These are phyloP conservation scores for Portevinia maculata DNA, from an alignment of 2,888 invertebrate species.

Conservation along the genomic window DNA sequence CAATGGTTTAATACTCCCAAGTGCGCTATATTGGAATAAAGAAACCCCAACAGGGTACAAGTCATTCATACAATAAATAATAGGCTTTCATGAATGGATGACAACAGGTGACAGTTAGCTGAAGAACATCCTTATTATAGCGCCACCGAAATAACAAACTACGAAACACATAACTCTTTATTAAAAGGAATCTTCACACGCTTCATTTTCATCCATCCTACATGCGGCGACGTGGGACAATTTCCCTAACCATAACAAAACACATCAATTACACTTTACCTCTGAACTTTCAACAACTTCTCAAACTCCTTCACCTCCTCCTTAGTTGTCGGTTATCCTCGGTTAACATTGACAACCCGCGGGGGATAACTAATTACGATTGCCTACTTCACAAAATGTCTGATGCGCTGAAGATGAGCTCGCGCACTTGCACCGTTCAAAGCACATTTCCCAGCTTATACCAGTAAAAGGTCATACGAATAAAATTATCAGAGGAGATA, in stretches of 20 bases:
- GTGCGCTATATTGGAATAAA: too few relatives aligned
- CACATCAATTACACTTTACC: conserved; percentile 68
- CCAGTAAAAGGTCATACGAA: conserved; percentile 74
- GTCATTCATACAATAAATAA: too few relatives aligned
- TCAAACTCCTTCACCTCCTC: not conserved
- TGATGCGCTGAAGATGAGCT: conserved; percentile 62
- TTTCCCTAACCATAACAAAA: conserved; percentile 60
- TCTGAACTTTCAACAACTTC: conserved; percentile 61
- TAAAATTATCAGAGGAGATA: conserved; percentile 72
- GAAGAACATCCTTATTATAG: not conserved
- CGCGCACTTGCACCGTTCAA: conserved; percentile 48
- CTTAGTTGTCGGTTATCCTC: conserved; percentile 20
- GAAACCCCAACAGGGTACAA: too few relatives aligned
- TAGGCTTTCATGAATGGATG: too few relatives aligned
- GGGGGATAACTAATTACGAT: conserved; percentile 71
- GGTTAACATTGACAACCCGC: conserved; percentile 64
- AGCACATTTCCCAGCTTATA: conserved; percentile 24
- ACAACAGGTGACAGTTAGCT: too few relatives aligned
- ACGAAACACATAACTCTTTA: not conserved
- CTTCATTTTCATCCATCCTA: conserved; percentile 4
- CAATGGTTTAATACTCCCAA: too few relatives aligned
- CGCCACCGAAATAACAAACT: not conserved
- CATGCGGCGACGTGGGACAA: conserved; percentile 40
- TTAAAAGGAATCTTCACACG: conserved; percentile 19
- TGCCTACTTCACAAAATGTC: conserved; percentile 62